These are phyloP conservation scores for Lasioglossum figueresi DNA, from an alignment of 2,888 invertebrate genomes.

Conservation along the genomic window DNA sequence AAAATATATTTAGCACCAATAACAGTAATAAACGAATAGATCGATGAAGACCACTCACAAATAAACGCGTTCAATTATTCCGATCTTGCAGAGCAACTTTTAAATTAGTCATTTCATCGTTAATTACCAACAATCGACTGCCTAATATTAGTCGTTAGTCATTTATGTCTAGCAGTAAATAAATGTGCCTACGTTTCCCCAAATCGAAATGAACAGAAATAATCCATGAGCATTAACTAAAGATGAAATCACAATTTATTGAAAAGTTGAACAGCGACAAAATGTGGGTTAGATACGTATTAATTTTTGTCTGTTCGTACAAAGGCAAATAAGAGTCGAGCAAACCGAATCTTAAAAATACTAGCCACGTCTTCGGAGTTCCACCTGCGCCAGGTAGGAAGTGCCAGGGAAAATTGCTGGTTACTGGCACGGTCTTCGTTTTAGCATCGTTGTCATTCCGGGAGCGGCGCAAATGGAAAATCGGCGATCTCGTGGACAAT, in stretches of 20 bases:
- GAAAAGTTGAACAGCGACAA: neutral
- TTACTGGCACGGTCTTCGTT: neutral
- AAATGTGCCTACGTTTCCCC: no score
- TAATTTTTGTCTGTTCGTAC: neutral
- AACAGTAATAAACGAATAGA: neutral
- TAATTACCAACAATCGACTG: no score
- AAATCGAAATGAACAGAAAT: neutral
- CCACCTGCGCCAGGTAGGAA: neutral
- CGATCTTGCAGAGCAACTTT: neutral
- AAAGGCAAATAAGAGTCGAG: neutral
- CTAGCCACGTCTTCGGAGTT: neutral
- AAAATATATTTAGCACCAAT: neutral
- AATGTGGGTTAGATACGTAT: neutral
- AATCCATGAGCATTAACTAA: neutral
- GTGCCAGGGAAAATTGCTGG: neutral
- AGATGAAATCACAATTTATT: neutral
- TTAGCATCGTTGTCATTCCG: conserved; percentile 40
- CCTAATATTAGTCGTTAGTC: no score
- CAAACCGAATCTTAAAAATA: neutral
- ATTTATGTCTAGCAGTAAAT: no score
- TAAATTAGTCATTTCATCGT: neutral
- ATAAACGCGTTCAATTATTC: neutral
- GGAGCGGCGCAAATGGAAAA: conserved; percentile 24
- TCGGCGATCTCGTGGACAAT: conserved; percentile 53
- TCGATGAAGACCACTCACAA: neutral